Conservation (phyloP, 2,888 invertebrate species). For the Trypoxylon attenuatum region DNA sequence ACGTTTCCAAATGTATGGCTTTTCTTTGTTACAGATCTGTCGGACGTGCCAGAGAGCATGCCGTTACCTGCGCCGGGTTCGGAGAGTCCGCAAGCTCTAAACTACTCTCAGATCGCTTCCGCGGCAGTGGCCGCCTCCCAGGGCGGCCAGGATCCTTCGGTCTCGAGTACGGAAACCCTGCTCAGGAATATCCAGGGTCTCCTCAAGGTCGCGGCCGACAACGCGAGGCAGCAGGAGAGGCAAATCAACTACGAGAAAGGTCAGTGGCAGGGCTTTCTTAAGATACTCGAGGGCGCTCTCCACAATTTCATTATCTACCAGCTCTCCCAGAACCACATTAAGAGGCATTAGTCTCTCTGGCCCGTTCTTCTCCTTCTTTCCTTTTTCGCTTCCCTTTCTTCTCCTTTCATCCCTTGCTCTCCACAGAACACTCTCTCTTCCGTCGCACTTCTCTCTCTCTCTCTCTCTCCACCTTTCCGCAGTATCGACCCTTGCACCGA, state of each 20-base stretch:
- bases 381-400: conserved; percentile 12
- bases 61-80: conserved; percentile 78
- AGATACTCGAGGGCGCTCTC: conserved; percentile 73
- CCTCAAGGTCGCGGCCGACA: conserved; percentile 97
- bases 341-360: conserved; percentile 62
- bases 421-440: neutral
- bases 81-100: conserved; percentile 82
- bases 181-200: conserved; percentile 96
- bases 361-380: conserved; percentile 5
- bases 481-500: neutral
- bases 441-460: neutral
- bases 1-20: no score
- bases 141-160: conserved; percentile 78
- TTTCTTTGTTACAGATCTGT: conserved; percentile 79
- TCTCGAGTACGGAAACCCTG: conserved; percentile 93
- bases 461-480: neutral
- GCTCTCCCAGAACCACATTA: conserved; percentile 71
- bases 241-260: conserved; percentile 98
- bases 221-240: conserved; percentile 95
- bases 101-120: conserved; percentile 86
- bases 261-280: conserved; percentile 77
- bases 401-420: no score
- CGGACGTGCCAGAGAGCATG: conserved; percentile 84
- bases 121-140: conserved; percentile 78
- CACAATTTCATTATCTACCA: conserved; percentile 74